These are phyloP conservation scores for Parnassius glacialis DNA, from an alignment of 2,888 invertebrate species.

Conservation along the genomic window DNA sequence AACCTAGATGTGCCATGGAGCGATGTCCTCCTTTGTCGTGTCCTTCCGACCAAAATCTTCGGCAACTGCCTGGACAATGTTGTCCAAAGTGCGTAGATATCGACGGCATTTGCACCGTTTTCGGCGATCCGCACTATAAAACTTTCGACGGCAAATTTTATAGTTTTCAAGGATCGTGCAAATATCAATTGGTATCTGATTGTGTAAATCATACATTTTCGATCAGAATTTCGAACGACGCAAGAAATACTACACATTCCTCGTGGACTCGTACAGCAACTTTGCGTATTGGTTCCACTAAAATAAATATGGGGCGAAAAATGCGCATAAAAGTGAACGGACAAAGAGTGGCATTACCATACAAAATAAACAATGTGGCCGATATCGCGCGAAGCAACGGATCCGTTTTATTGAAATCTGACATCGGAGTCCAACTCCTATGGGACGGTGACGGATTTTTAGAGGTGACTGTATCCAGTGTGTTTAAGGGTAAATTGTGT, in stretches of 20 bases:
- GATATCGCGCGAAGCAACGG: conserved; percentile 85
- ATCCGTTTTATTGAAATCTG: conserved; percentile 84
- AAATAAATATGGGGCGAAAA: conserved; percentile 92
- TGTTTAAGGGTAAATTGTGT: conserved; percentile 88
- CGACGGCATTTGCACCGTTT: conserved; percentile 95
- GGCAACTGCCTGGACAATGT: conserved; percentile 90
- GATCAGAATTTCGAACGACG: conserved; percentile 94
- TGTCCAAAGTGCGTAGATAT: conserved; percentile 94
- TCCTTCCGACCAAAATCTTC: conserved; percentile 87
- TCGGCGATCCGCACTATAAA: conserved; percentile 96
- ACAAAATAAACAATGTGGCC: conserved; percentile 78
- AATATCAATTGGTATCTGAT: conserved; percentile 93
- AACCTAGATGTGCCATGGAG: conserved; percentile 91
- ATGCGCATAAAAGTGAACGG: conserved; percentile 93
- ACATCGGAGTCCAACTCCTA: conserved; percentile 89
- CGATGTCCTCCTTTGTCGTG: conserved; percentile 89
- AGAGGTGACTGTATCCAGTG: conserved; percentile 89
- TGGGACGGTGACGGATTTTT: conserved; percentile 97
- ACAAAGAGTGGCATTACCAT: conserved; percentile 86
- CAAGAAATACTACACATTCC: conserved; percentile 88
- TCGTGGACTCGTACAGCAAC: conserved; percentile 95
- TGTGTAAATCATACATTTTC: conserved; percentile 90
- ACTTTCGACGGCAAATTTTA: conserved; percentile 97
- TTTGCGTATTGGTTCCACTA: conserved; percentile 86
- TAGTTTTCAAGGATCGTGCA: conserved; percentile 96